Evolutionary conservation across 2,113 vertebrate genomes (phyloP).

Genomic region (Excalfactoria chinensis): DNA sequence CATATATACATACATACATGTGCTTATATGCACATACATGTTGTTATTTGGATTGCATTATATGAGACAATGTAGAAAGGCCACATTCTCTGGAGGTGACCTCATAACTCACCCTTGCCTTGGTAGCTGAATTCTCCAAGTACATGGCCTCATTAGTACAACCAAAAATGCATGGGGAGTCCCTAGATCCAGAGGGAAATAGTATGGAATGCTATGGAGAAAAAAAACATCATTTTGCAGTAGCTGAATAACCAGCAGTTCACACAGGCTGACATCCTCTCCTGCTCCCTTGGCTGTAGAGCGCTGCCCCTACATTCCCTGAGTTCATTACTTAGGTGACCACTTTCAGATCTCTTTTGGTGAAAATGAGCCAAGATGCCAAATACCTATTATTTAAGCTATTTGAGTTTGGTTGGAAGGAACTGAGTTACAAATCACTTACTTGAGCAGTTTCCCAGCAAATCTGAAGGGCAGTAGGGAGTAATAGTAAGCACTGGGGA

Average conservation of each 20-base stretch:
- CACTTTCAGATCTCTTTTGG: not conserved
- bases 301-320: not conserved
- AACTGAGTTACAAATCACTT: not conserved
- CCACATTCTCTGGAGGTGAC: not conserved
- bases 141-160: not conserved
- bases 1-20: no score
- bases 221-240: accelerated
- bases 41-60: not conserved
- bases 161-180: not conserved
- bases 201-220: accelerated
- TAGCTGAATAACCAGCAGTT: not conserved
- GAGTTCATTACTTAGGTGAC: not conserved
- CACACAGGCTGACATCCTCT: not conserved
- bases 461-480: not conserved
- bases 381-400: not conserved
- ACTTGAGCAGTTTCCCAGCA: not conserved
- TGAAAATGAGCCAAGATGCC: not conserved
- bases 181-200: not conserved
- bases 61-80: not conserved
- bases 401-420: not conserved
- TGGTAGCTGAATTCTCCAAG: not conserved
- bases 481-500: not conserved
- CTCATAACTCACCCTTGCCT: not conserved
- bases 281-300: not conserved
- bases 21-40: not conserved